phyloP scores from a whole-genome alignment of 2,113 vertebrate species.

The Brevimyrus niger region DNA sequence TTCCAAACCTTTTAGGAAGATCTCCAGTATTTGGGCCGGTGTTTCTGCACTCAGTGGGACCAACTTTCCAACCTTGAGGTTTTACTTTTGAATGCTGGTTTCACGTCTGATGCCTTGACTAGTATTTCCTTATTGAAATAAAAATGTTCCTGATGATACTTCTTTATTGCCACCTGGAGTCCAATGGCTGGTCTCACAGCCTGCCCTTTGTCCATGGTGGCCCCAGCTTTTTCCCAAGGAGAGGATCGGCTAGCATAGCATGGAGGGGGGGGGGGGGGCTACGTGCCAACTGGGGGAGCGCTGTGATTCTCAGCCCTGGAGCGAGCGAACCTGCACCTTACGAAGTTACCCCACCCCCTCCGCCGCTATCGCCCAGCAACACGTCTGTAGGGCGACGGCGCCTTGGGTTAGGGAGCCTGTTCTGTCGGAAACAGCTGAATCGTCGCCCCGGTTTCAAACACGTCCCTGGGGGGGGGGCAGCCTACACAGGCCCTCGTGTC shows the following conservation, averaged over 20 bases:
- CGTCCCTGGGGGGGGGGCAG: too few species aligned
- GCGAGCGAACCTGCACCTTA: not conserved
- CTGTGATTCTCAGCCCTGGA: not conserved
- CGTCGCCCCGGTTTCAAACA: not conserved
- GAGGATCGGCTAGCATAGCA: not conserved
- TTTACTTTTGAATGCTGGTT: not conserved
- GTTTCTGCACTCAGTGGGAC: not conserved
- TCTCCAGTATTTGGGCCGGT: too few species aligned
- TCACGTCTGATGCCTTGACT: not conserved
- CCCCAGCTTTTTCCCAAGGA: not conserved
- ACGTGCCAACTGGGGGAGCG: not conserved
- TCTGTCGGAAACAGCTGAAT: not conserved
- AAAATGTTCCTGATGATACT: not conserved
- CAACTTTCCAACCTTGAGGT: not conserved
- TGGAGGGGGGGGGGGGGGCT: not conserved
- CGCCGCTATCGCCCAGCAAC: not conserved
- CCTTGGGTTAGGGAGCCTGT: not conserved
- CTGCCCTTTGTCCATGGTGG: not conserved
- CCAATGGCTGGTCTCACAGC: not conserved
- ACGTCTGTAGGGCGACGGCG: not conserved
- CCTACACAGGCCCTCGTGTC: not conserved
- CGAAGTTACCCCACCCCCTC: too few species aligned
- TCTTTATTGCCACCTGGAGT: not conserved
- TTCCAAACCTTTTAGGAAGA: too few species aligned
- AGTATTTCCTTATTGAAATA: not conserved